phyloP scores from a whole-genome alignment of 2,797 vertebrate genomes.

The Sebastes elongatus region DNA sequence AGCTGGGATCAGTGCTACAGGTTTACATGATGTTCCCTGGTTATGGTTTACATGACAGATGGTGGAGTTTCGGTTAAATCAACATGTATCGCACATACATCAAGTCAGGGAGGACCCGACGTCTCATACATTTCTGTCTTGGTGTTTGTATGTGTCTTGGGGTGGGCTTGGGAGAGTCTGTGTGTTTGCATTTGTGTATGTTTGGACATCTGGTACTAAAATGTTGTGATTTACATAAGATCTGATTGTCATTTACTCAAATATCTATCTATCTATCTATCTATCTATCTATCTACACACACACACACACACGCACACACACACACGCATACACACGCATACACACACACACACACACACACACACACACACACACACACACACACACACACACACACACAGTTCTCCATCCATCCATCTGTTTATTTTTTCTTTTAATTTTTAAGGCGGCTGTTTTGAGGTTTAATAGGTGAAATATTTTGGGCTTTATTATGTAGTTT shows the following conservation, averaged over 20 bases:
- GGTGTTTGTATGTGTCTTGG: not conserved
- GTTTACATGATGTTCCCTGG: conserved; percentile 41
- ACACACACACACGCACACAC: no score
- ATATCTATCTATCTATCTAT: no score
- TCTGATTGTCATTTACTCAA: not conserved
- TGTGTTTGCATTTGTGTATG: not conserved
- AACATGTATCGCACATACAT: conserved; percentile 35
- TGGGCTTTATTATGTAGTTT: not conserved
- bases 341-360: no score
- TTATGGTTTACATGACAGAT: conserved; percentile 53
- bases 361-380: no score
- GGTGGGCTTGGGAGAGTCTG: not conserved
- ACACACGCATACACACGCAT: no score
- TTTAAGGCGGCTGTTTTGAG: not conserved
- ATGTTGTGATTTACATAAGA: not conserved
- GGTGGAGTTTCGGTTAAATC: conserved; percentile 38
- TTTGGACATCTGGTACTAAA: not conserved
- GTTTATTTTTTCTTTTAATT: not conserved
- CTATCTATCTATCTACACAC: no score
- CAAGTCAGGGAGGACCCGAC: not conserved
- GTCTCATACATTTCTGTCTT: not conserved
- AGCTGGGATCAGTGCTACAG: conserved; percentile 42
- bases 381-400: no score
- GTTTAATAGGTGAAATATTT: not conserved
- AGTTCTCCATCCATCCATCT: no score